Evolutionary conservation across 2,888 invertebrate species (phyloP), one percentile per base, ranked within the genome.

Genomic region (Mesopsocus fuscifrons): DNA sequence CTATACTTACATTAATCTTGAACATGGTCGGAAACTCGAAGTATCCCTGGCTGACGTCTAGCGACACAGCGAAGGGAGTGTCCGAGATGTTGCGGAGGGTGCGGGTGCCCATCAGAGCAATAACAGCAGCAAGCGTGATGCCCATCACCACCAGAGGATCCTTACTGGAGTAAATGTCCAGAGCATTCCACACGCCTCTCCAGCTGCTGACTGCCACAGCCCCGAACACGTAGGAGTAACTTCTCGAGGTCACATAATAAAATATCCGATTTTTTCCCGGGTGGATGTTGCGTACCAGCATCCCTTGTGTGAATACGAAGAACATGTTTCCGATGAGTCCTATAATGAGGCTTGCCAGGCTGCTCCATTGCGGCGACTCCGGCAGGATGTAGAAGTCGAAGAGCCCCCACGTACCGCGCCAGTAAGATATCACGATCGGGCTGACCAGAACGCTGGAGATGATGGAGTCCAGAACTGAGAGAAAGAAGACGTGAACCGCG

Each of bases 1-100:
- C n/a, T n/a, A n/a, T 16, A 72, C 80, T 75, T 67, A 83, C 83
- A 70, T 77, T 60, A 49, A 72, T 72, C 58, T 80, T 72, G 59
- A 85, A 88, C 77, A 85, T 79, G 40, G 87, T 87, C 26, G 78
- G 75, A 50, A 87, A 78, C 49, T 78, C 74, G 59, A 88, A 88
- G 63, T 85, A 88, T 51, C 79, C 79, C 42, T 72, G 67, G 43
- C 72, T 75, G 42, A 72, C 65, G 59, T 89, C 89, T 43, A 77
- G 72, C 31, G 72, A 72, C 15, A 88, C 67, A 11, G 78, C 72
- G 55, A 84, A 81, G 1, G 89, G 89, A 3, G 85, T 77, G 17
- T 87, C 83, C 42, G 78, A 72, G 34, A 87, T 71, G 60, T 88
- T 89, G 51, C 84, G 67, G 41, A 85, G 62, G 6, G 77, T 74